phyloP scores from a whole-genome alignment of 1,140 invertebrate genomes.

The Leptoteleia sp. region DNA sequence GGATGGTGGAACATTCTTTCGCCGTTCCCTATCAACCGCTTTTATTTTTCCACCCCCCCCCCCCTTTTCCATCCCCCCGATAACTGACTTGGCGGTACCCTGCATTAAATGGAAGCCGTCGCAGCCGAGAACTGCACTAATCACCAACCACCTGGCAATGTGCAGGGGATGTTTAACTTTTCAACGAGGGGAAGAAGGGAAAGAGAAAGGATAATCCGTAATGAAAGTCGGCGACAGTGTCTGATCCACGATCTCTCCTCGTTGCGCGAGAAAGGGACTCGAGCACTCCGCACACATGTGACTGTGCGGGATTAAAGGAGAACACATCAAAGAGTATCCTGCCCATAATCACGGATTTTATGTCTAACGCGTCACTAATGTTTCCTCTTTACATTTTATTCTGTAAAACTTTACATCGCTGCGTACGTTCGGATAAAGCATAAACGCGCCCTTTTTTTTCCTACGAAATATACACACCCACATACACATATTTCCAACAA shows the following conservation, averaged over 20 bases:
- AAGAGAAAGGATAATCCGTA: slow-evolving; percentile 69
- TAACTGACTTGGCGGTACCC: slow-evolving; percentile 42
- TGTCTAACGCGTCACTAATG: slow-evolving; percentile 65
- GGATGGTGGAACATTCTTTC: slow-evolving; percentile 13
- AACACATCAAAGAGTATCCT: slow-evolving; percentile 67
- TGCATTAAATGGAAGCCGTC: slow-evolving; percentile 60
- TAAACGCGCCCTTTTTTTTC: slow-evolving; percentile 26
- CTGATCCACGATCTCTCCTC: slow-evolving; percentile 66
- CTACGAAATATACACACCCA: slow-evolving; percentile 5
- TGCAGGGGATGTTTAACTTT: slow-evolving; percentile 68
- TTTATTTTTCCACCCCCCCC: background rate
- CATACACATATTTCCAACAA: background rate
- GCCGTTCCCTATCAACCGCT: background rate
- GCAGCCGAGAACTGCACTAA: slow-evolving; percentile 58
- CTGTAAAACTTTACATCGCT: slow-evolving; percentile 59
- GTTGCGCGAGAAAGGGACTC: slow-evolving; percentile 56
- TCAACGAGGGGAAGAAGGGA: slow-evolving; percentile 60
- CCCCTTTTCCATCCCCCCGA: background rate
- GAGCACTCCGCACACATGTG: slow-evolving; percentile 55
- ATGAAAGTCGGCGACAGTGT: slow-evolving; percentile 70
- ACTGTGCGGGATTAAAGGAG: slow-evolving; percentile 63
- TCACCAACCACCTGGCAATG: slow-evolving; percentile 65
- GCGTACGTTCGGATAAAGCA: slow-evolving; percentile 35
- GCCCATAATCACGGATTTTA: slow-evolving; percentile 67
- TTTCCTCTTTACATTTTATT: slow-evolving; percentile 63